Conservation (phyloP, 64 coral and sea anemone species). For the Dendrophyllia cribrosa region DNA sequence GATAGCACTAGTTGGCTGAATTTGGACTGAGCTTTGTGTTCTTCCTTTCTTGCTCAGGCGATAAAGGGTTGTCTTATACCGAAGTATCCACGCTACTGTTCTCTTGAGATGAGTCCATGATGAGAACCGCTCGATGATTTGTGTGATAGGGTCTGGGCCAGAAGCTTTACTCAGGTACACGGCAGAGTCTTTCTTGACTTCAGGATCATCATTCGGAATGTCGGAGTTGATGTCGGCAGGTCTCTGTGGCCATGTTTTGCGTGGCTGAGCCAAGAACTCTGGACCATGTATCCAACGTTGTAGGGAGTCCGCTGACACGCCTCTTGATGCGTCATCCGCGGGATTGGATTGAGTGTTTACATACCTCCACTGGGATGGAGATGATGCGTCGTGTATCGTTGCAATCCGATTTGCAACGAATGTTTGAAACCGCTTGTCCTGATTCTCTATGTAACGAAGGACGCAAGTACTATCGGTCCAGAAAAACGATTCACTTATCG, state of each 20-base stretch:
- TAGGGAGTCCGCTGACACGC: constrained; percentile 20
- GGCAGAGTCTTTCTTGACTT: neutral
- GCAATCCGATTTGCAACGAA: constrained; percentile 17
- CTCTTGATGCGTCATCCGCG: constrained; percentile 58
- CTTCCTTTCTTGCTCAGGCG: neutral
- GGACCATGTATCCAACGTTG: constrained; percentile 70
- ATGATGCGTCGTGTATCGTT: neutral
- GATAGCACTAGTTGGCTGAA: neutral
- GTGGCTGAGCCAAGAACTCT: constrained; percentile 30
- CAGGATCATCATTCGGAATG: neutral
- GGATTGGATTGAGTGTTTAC: constrained; percentile 15
- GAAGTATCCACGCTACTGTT: neutral
- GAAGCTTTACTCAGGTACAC: neutral
- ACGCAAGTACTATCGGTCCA: constrained; percentile 24
- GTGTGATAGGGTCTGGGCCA: neutral
- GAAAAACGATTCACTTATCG: neutral
- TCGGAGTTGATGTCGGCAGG: neutral
- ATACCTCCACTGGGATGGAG: neutral
- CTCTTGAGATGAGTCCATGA: constrained; percentile 2
- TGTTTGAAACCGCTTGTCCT: constrained; percentile 20
- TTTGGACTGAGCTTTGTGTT: neutral
- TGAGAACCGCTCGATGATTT: constrained; percentile 15
- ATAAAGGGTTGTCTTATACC: neutral
- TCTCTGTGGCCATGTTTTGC: constrained; percentile 16
- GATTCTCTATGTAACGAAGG: constrained; percentile 1